A percentile compares a stretch with the other conserved stretches of the same genome.
These are phyloP conservation scores for Sterrhoptilus dennistouni DNA, from an alignment of 2,113 vertebrate species.

Conservation along the genomic window DNA sequence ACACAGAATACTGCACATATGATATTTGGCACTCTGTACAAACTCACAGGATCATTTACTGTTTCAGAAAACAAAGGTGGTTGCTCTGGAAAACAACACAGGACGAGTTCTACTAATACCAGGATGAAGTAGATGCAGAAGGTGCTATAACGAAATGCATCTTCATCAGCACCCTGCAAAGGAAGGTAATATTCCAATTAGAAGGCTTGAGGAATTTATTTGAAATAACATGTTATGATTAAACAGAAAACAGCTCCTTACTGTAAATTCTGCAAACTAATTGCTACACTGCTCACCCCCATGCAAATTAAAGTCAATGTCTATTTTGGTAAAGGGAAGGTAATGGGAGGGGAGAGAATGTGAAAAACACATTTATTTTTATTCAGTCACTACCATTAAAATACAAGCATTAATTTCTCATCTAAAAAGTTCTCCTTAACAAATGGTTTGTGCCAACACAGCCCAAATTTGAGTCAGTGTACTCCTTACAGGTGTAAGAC, in stretches of 20 bases:
- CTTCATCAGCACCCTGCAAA: slow-evolving; percentile 57
- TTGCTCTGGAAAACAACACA: slow-evolving; percentile 86
- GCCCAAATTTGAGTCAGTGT: not conserved
- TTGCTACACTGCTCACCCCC: not conserved
- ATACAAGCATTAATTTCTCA: not conserved
- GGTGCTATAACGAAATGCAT: slow-evolving; percentile 81
- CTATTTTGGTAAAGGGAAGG: not conserved
- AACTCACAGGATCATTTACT: slow-evolving; percentile 79
- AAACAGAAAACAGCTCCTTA: not conserved
- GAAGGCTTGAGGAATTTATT: not conserved
- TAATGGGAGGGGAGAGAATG: not conserved
- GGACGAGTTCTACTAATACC: slow-evolving; percentile 81
- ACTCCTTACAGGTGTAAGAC: not conserved
- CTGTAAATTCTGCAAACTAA: not conserved
- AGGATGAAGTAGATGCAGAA: slow-evolving; percentile 88
- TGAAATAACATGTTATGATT: not conserved
- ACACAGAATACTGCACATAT: not conserved
- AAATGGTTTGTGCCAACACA: not conserved
- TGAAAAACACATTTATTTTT: not conserved
- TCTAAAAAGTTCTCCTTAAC: not conserved
- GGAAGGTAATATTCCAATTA: not conserved
- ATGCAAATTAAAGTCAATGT: not conserved
- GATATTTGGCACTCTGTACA: not conserved
- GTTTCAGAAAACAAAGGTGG: slow-evolving; percentile 88
- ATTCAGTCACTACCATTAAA: not conserved